Evolutionary conservation across 2,888 invertebrate genomes (phyloP), one percentile per base, ranked within the genome.

Genomic region (Pandemis corylana): DNA sequence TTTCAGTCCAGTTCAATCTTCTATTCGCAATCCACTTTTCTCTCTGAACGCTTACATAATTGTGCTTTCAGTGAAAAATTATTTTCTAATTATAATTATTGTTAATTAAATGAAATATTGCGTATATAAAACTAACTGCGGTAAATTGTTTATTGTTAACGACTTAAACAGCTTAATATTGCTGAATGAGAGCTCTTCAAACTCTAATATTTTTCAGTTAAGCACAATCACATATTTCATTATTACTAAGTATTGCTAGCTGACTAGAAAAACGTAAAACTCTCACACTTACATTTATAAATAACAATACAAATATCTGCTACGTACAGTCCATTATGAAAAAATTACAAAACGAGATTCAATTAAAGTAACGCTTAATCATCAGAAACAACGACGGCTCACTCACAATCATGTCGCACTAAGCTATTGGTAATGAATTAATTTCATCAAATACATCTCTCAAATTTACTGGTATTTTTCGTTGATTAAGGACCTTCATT

Each of bases 141-240:
- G n/a, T 53, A 53, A n/a, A 53, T 44, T 64, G 3, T 64, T 7
- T 28, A 36, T 62, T 53, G 51, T 66, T 41, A 10, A 12, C 51
- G 74, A 74, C 73, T 66, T 53, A 65, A 69, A 74, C 69, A 61
- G 65, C 59, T 69, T 70, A 73, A n/a, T 69, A 74, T 66, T 70
- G 69, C 69, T 66, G 69, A 65, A 64, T 28, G 20, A 66, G 20
- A 75, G 71, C 75, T 71, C 75, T 67, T 67, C 10, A 51, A 70
- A 64, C 66, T 65, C 9, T 46, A 42, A 65, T 46, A 65, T 20
- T 0, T 63, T 56, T 59, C 56, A 41, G n/a, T 46, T 28, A 46
- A 65, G 41, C 59, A 51, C 46, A 59, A 65, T 69, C 44, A 65
- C 42, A 28, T 49, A 41, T 49, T 5, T 42, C 65, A 71, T 46